Evolutionary conservation across 2,797 vertebrate genomes (phyloP).

Genomic region (Hozukius guyotensis): DNA sequence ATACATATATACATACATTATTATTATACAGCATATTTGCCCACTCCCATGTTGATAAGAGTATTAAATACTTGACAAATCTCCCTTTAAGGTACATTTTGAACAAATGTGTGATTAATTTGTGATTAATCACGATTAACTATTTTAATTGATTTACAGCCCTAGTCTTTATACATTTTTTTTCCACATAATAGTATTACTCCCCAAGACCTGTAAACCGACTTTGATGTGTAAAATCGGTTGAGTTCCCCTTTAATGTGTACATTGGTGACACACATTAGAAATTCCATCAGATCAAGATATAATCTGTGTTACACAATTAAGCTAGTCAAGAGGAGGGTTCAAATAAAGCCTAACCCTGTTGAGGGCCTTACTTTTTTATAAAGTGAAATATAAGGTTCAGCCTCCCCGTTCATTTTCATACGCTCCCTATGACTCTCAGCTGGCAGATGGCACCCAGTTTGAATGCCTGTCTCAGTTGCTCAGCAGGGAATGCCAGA

Average conservation of each 20-base stretch:
- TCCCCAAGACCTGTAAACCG: not conserved
- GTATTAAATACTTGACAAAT: too few species aligned
- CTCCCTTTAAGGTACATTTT: too few species aligned
- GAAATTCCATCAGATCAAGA: not conserved
- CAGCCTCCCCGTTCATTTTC: not conserved
- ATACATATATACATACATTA: too few species aligned
- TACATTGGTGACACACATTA: not conserved
- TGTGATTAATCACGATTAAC: too few species aligned
- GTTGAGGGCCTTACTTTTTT: not conserved
- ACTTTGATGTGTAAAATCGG: not conserved
- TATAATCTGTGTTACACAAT: not conserved
- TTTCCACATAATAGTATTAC: not conserved
- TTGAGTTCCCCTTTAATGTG: not conserved
- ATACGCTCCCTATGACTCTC: not conserved
- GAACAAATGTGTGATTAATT: too few species aligned
- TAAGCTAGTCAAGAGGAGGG: not conserved
- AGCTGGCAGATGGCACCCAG: slow-evolving; percentile 54
- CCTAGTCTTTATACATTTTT: not conserved
- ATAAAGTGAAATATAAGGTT: not conserved
- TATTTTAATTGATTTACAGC: too few species aligned
- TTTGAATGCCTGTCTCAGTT: slow-evolving; percentile 26
- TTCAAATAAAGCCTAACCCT: not conserved
- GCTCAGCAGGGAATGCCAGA: slow-evolving; percentile 23
- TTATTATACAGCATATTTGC: too few species aligned
- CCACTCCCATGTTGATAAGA: too few species aligned